Conservation (phyloP, 2,113 vertebrate species). For the Rhabdornis inornatus region DNA sequence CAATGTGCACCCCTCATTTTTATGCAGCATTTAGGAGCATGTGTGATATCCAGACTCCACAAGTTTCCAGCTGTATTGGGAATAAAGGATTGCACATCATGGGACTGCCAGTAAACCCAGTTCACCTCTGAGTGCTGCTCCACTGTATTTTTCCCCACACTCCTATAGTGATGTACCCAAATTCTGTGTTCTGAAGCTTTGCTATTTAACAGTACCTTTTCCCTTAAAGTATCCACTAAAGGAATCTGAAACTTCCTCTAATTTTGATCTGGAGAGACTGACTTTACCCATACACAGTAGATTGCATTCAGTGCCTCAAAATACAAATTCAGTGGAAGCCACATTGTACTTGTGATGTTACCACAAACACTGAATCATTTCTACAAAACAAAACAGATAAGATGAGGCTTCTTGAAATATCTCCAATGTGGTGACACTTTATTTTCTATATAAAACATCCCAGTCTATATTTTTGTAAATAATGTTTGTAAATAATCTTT, state of each 20-base stretch:
- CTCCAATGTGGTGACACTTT: neutral
- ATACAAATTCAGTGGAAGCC: neutral
- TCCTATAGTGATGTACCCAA: neutral
- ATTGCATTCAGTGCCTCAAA: neutral
- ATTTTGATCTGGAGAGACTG: neutral
- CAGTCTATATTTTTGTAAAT: neutral
- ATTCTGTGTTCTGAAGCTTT: neutral
- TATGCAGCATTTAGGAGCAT: neutral
- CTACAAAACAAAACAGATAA: neutral
- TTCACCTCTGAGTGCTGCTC: neutral
- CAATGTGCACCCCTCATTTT: neutral
- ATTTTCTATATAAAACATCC: neutral
- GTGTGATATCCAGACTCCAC: neutral
- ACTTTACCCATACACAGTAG: neutral
- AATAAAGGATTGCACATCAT: neutral
- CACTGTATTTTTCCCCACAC: neutral
- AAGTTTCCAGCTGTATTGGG: neutral
- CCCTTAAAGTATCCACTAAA: neutral
- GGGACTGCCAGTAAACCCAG: neutral
- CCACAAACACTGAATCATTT: neutral
- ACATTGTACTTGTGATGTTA: neutral
- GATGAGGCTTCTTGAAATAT: neutral
- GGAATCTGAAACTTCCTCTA: neutral
- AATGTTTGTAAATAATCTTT: neutral
- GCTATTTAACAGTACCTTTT: neutral